phyloP scores from a whole-genome alignment of 2,888 invertebrate genomes.

The Hofmannophila pseudospretella region DNA sequence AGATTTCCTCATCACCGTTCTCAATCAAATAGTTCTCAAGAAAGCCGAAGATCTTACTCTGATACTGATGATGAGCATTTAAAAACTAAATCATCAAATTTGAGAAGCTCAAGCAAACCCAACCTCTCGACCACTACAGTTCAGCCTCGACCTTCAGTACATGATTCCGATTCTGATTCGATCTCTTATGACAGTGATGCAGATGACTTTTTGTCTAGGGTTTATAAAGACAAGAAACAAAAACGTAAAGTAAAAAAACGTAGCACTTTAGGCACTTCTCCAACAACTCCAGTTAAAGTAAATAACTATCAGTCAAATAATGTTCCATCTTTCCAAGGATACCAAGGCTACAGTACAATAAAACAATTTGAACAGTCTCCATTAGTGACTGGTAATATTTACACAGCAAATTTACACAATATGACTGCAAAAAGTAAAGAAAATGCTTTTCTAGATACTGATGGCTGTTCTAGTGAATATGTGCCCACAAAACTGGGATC shows the following conservation, averaged over 20 bases:
- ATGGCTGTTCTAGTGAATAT: slow-evolving; percentile 64
- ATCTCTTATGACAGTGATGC: slow-evolving; percentile 62
- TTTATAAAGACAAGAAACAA: slow-evolving; percentile 39
- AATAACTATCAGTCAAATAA: slow-evolving; percentile 32
- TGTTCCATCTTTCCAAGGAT: slow-evolving; percentile 28
- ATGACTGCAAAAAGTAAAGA: slow-evolving; percentile 46
- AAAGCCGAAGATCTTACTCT: slow-evolving; percentile 53
- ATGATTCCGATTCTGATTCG: slow-evolving; percentile 58
- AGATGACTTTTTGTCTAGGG: slow-evolving; percentile 60
- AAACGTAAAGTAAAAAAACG: slow-evolving; percentile 46
- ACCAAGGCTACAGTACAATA: slow-evolving; percentile 52
- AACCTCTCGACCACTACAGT: slow-evolving; percentile 11
- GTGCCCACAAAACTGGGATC: slow-evolving; percentile 65
- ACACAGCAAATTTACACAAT: slow-evolving; percentile 53
- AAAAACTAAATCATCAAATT: slow-evolving; percentile 22
- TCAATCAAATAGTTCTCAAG: slow-evolving; percentile 51
- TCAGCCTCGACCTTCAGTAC: slow-evolving; percentile 30
- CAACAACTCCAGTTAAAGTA: slow-evolving; percentile 3
- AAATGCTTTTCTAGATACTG: slow-evolving; percentile 35
- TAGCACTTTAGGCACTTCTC: slow-evolving; percentile 14
- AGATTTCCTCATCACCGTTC: slow-evolving; percentile 39
- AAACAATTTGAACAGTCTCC: slow-evolving; percentile 49
- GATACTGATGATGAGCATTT: slow-evolving; percentile 30
- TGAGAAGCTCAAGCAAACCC: background rate
- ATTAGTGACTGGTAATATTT: slow-evolving; percentile 60